phyloP scores from a whole-genome alignment of 2,888 invertebrate genomes.

The Hololepta plana region DNA sequence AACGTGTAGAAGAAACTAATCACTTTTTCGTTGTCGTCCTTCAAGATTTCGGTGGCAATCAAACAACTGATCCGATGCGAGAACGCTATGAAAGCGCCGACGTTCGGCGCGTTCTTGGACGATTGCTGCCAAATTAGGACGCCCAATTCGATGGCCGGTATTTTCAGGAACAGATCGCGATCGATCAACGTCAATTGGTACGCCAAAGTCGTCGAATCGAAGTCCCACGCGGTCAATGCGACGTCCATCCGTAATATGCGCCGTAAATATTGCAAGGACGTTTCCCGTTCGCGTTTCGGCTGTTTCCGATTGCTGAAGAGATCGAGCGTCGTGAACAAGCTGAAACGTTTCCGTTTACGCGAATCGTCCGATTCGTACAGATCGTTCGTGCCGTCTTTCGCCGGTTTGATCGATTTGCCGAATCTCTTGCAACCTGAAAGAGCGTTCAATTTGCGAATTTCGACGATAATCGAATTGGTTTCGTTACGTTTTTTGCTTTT shows the following conservation, averaged over 20 bases:
- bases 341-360: not conserved
- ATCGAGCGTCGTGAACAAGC: too few species aligned
- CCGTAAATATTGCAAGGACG: constrained; percentile 22
- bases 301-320: too few species aligned
- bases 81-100: constrained; percentile 32
- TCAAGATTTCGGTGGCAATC: constrained; percentile 29
- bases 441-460: not conserved
- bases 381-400: too few species aligned
- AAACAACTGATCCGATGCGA: constrained; percentile 33
- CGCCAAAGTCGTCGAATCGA: constrained; percentile 32
- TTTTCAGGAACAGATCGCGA: constrained; percentile 31
- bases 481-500: constrained; percentile 8
- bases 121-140: constrained; percentile 26
- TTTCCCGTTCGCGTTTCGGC: constrained; percentile 14
- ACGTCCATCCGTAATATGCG: constrained; percentile 25
- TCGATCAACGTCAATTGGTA: constrained; percentile 34
- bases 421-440: constrained; percentile 1
- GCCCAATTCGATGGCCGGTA: constrained; percentile 27
- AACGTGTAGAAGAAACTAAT: constrained; percentile 1
- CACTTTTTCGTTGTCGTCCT: constrained; percentile 24
- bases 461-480: not conserved
- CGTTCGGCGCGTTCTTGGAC: constrained; percentile 31
- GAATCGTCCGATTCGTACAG: too few species aligned
- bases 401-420: not conserved
- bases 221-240: constrained; percentile 31